Evolutionary conservation across 2,888 invertebrate genomes (phyloP), one percentile per base, ranked within the genome.

Genomic region (Eucriotettix oculatus): DNA sequence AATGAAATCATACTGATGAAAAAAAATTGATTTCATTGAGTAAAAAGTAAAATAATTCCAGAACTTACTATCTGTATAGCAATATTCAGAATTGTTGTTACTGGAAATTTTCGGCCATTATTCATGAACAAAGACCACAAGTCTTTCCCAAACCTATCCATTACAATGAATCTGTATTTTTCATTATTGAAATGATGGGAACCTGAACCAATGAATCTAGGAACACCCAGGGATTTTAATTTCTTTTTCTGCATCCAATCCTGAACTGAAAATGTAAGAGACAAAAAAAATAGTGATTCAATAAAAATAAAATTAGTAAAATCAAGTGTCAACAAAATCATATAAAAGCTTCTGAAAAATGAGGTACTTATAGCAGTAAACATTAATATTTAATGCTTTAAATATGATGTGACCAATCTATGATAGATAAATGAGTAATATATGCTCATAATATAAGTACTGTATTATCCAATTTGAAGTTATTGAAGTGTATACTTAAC

Each of bases 101-200:
- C 74, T 1, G 87, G 84, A 69, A 97, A 86, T 2, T 72, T 72
- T 61, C 81, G 79, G 2, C 81, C 81, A 66, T 84, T 83, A 55
- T 82, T 79, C 16, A 80, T 74, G 68, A 90, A 88, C 57, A 89
- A 68, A 68, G 85, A 87, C 80, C 90, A 84, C 16, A 97, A 74
- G 74, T 96, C 94, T 65, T 80, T 82, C 3, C 92, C 92, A 71
- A 89, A 97, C 62, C 91, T 82, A 61, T 95, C 90, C 80, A 98
- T 87, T 0, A 90, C 86, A 64, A 90, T 74, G 73, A 95, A 98
- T 53, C 99, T 79, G 72, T 93, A 94, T 68, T 89, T 89, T 60
- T 82, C 79, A 0, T 79, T 81, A 61, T 87, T 85, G 68, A 77
- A 80, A 40, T 84, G 85, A 68, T 90, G 88, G 2, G 88, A 85